Conservation (phyloP, 2,797 vertebrate species). For the Trachurus trachurus region DNA sequence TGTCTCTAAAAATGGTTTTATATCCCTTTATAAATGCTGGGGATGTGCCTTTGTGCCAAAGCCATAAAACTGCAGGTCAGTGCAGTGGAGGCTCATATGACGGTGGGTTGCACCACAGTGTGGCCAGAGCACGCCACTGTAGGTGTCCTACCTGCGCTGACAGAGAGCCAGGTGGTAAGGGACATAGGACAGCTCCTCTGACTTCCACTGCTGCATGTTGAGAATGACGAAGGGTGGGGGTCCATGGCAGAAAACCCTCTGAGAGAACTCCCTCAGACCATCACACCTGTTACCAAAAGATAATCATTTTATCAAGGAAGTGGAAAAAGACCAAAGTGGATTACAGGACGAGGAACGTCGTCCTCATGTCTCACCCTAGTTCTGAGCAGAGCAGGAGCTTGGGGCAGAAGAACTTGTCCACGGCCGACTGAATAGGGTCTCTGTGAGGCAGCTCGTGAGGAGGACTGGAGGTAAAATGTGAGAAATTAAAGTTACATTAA, state of each 20-base stretch:
- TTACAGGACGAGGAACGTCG: neutral
- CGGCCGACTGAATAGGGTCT: conserved; percentile 90
- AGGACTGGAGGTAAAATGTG: conserved; percentile 80
- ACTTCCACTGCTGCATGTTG: conserved; percentile 95
- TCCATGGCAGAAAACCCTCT: conserved; percentile 90
- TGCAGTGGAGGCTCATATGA: neutral
- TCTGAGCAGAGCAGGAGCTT: conserved; percentile 89
- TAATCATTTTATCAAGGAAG: neutral
- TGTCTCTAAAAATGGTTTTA: neutral
- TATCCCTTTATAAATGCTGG: neutral
- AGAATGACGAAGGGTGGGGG: conserved; percentile 92
- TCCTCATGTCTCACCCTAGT: conserved; percentile 82
- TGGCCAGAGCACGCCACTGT: neutral
- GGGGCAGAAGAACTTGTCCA: conserved; percentile 91
- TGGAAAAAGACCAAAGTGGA: neutral
- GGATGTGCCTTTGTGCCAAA: neutral
- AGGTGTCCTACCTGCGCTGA: conserved; percentile 87
- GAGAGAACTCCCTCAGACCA: conserved; percentile 91
- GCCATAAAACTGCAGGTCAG: neutral
- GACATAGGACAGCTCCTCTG: conserved; percentile 92
- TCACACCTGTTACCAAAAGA: conserved; percentile 79
- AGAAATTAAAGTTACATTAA: neutral
- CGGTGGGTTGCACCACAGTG: neutral
- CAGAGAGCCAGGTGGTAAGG: conserved; percentile 91
- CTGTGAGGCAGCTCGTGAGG: conserved; percentile 90